Conservation (phyloP, 1,140 invertebrate species). For the Atta colombica region DNA sequence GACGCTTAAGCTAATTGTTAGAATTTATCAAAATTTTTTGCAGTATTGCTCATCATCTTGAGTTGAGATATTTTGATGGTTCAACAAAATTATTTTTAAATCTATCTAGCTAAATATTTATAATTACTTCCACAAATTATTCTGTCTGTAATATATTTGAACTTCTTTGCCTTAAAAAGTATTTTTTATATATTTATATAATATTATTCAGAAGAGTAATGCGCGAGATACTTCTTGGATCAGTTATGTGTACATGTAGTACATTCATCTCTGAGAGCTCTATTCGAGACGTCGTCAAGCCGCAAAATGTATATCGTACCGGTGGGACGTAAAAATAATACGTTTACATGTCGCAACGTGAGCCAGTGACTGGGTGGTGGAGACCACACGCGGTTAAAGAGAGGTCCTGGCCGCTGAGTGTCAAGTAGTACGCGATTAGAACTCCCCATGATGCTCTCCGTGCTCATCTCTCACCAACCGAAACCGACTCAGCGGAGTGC, state of each 20-base stretch:
- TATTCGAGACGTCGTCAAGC: background rate
- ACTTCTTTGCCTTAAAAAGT: background rate
- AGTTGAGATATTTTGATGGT: too few relatives aligned
- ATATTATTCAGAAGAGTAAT: background rate
- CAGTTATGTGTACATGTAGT: background rate
- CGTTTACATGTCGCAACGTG: constrained; percentile 62
- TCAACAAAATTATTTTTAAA: too few relatives aligned
- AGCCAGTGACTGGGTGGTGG: background rate
- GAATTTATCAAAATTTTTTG: too few relatives aligned
- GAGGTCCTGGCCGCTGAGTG: constrained; percentile 73
- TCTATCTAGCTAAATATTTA: too few relatives aligned
- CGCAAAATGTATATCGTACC: constrained; percentile 13
- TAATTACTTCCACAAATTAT: too few relatives aligned
- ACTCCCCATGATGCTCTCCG: constrained; percentile 67
- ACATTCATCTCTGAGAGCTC: background rate
- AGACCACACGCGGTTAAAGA: constrained; percentile 62
- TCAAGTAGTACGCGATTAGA: constrained; percentile 85
- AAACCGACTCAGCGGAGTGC: constrained; percentile 60
- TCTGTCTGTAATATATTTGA: too few relatives aligned
- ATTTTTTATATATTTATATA: background rate
- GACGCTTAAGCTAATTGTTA: too few relatives aligned
- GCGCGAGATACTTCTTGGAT: background rate
- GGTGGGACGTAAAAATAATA: constrained; percentile 66
- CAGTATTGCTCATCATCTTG: too few relatives aligned
- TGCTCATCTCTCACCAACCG: constrained; percentile 68